These are phyloP conservation scores for Drosophila melanosoma DNA, from an alignment of 2,888 invertebrate species.

Conservation along the genomic window DNA sequence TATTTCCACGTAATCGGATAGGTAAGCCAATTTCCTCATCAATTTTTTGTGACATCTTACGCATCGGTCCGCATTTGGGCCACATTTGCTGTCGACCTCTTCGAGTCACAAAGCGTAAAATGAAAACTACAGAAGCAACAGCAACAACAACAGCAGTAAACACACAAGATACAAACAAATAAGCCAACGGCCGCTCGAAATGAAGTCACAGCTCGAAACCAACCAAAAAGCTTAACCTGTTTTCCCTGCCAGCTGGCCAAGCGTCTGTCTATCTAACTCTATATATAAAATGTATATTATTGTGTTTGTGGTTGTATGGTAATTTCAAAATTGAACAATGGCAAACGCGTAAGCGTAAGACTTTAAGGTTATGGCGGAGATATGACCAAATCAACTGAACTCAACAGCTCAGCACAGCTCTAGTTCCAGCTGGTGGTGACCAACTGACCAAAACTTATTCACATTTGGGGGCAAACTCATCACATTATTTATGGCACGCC, in stretches of 20 bases:
- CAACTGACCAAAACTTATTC: conserved; percentile 68
- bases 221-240: conserved; percentile 74
- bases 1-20: conserved; percentile 24
- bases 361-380: conserved; percentile 69
- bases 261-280: conserved; percentile 35
- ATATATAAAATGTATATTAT: conserved; percentile 1
- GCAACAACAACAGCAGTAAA: conserved; percentile 35
- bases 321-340: conserved; percentile 72
- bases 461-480: conserved; percentile 63
- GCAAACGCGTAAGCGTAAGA: conserved; percentile 41
- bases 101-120: conserved; percentile 68
- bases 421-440: conserved; percentile 31
- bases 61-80: conserved; percentile 65
- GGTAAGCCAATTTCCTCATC: conserved; percentile 42
- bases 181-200: conserved; percentile 55
- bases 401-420: conserved; percentile 9
- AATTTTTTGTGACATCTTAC: conserved; percentile 57
- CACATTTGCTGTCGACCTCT: conserved; percentile 70
- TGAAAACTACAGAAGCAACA: conserved; percentile 60
- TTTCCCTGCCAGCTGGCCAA: conserved; percentile 46
- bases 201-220: conserved; percentile 73
- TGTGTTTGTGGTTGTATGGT: conserved; percentile 48
- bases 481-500: conserved; percentile 74
- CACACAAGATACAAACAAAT: conserved; percentile 17
- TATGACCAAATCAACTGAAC: conserved; percentile 45